A percentile compares a stretch with the other conserved stretches of the same genome.
phyloP scores from a whole-genome alignment of 2,797 vertebrate species.

The Bucorvus abyssinicus region DNA sequence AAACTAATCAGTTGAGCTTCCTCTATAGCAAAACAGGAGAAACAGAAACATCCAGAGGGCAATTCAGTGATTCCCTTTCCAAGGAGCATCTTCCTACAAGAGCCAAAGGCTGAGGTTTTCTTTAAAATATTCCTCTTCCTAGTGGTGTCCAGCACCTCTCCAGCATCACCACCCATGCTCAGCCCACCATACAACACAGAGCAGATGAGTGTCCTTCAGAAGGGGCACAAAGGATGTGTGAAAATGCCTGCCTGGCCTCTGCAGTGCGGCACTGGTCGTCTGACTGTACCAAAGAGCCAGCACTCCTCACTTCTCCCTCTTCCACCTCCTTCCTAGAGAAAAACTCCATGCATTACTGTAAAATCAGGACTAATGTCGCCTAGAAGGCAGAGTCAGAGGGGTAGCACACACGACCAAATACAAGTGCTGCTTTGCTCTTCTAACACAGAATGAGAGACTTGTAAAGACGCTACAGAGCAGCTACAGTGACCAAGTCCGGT shows the following conservation, averaged over 20 bases:
- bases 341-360: neutral
- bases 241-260: neutral
- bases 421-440: neutral
- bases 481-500: neutral
- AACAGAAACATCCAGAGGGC: neutral
- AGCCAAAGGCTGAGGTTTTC: neutral
- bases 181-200: neutral
- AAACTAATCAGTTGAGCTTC: neutral
- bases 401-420: neutral
- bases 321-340: neutral
- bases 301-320: neutral
- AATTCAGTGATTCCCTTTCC: neutral
- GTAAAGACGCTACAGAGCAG: neutral
- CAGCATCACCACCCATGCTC: accelerated
- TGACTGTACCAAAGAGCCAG: neutral
- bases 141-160: neutral
- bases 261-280: neutral
- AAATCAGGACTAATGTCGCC: neutral
- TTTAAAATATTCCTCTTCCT: neutral
- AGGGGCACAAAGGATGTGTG: neutral
- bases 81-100: neutral
- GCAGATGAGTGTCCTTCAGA: neutral
- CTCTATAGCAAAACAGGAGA: neutral
- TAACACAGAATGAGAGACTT: neutral
- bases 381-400: neutral